These are phyloP conservation scores for Panulirus ornatus DNA, from an alignment of 1,140 invertebrate species.

Conservation along the genomic window DNA sequence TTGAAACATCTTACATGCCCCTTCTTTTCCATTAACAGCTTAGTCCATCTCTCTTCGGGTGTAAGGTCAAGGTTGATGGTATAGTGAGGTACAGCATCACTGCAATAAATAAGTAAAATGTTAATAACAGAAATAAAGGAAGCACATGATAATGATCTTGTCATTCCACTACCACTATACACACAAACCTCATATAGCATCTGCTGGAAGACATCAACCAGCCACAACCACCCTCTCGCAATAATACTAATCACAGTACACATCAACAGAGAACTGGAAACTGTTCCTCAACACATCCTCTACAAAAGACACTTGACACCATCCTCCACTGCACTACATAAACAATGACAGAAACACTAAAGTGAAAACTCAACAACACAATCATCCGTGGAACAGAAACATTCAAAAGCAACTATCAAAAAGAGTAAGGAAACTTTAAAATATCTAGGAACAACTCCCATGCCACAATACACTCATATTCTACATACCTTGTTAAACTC, in stretches of 20 bases:
- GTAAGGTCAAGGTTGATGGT: constrained; percentile 45
- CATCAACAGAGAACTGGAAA: background rate
- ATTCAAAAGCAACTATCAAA: no score
- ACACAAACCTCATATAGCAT: background rate
- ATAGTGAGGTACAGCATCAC: constrained; percentile 41
- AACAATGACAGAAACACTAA: no score
- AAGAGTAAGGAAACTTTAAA: no score
- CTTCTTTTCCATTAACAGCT: constrained; percentile 41
- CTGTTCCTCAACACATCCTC: no score
- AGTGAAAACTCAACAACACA: no score
- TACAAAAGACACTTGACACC: no score
- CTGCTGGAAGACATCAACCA: background rate
- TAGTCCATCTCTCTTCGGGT: constrained; percentile 39
- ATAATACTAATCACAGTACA: background rate
- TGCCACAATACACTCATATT: no score
- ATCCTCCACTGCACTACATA: no score
- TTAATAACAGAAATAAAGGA: background rate
- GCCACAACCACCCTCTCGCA: background rate
- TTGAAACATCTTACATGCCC: constrained; percentile 22
- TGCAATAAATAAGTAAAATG: constrained; percentile 1
- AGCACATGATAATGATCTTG: background rate
- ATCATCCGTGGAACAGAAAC: no score
- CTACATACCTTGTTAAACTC: no score
- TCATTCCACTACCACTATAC: background rate
- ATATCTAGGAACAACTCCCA: no score